These are phyloP conservation scores for Meandrusa payeni DNA, from an alignment of 2,888 invertebrate genomes.

Conservation along the genomic window DNA sequence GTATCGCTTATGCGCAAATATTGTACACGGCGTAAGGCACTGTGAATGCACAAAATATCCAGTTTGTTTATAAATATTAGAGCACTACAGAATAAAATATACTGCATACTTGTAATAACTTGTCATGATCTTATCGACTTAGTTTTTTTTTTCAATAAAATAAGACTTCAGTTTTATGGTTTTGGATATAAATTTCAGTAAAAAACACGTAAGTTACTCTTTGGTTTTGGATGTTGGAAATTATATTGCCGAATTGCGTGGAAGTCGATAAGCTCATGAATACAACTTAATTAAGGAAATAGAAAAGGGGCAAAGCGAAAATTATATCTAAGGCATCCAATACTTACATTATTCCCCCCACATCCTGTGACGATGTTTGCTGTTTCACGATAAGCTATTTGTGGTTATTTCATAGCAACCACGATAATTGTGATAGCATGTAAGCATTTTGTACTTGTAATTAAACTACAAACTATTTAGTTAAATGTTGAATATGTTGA, in stretches of 20 bases:
- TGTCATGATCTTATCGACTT: slow-evolving; percentile 31
- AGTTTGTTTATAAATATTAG: slow-evolving; percentile 68
- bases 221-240: slow-evolving; percentile 65
- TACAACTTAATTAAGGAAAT: slow-evolving; percentile 48
- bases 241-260: slow-evolving; percentile 55
- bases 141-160: slow-evolving; percentile 33
- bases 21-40: slow-evolving; percentile 78
- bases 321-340: slow-evolving; percentile 26
- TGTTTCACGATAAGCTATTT: no score
- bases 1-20: slow-evolving; percentile 68
- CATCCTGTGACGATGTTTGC: no score
- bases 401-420: slow-evolving; percentile 4
- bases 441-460: slow-evolving; percentile 23
- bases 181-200: slow-evolving; percentile 40
- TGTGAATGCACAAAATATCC: slow-evolving; percentile 66
- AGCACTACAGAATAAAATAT: slow-evolving; percentile 67
- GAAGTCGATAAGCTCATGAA: slow-evolving; percentile 64
- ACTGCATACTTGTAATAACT: slow-evolving; percentile 42
- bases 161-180: slow-evolving; percentile 59
- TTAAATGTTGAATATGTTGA: not conserved
- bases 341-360: slow-evolving; percentile 21
- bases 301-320: slow-evolving; percentile 35
- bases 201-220: slow-evolving; percentile 61
- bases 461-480: slow-evolving; percentile 11
- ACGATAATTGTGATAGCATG: slow-evolving; percentile 14